Evolutionary conservation across 37 sponge, comb jelly and placozoan genomes (phyloP).

Genomic region (Diacarnus erythraeanus): DNA sequence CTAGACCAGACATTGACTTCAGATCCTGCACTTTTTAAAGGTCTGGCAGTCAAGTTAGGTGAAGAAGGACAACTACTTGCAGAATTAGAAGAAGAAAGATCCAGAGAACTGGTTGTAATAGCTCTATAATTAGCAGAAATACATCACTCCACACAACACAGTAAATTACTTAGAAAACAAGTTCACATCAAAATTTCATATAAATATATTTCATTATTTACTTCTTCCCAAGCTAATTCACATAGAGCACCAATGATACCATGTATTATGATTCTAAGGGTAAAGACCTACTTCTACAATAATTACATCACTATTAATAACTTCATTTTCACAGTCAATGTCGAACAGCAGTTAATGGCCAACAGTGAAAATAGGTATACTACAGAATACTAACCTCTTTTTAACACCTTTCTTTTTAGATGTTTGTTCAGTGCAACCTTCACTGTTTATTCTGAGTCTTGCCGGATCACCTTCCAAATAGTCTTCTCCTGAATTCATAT

Average conservation of each 20-base stretch:
- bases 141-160: not conserved
- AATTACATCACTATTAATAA: no score
- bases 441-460: conserved; percentile 3
- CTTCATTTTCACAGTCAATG: no score
- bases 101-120: not conserved
- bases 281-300: no score
- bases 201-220: no score
- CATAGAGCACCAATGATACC: no score
- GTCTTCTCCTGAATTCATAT: not conserved
- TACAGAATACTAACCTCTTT: not conserved
- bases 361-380: not conserved
- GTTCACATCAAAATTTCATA: no score
- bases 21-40: not conserved
- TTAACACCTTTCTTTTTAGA: conserved; percentile 5
- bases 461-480: not conserved
- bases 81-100: not conserved
- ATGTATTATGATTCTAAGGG: no score
- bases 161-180: no score
- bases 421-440: not conserved
- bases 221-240: no score
- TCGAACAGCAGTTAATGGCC: no score
- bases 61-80: conserved; percentile 11
- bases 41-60: not conserved
- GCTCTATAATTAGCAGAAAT: not conserved
- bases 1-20: conserved; percentile 38